Conservation (phyloP, 23 tunicate species). For the Halocynthia roretzi region DNA sequence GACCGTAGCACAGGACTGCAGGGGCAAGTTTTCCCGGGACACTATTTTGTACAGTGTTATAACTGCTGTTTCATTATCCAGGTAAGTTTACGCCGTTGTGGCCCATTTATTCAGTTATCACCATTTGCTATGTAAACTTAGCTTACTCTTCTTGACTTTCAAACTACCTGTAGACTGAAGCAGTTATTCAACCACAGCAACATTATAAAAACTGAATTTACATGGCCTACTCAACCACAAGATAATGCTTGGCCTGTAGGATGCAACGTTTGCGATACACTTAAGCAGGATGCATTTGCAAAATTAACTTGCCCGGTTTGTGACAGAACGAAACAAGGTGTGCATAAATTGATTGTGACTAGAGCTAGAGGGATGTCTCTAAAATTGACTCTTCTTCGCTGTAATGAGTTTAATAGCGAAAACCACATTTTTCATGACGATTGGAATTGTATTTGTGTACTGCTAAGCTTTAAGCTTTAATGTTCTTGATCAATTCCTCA, state of each 20-base stretch:
- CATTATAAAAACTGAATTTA: constrained; percentile 55
- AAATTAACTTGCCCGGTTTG: constrained; percentile 46
- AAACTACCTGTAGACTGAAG: constrained; percentile 25
- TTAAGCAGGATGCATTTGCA: constrained; percentile 51
- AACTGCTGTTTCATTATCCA: constrained; percentile 56
- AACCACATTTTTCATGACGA: neutral
- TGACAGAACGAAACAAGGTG: constrained; percentile 26
- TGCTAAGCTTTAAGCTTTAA: too few relatives aligned
- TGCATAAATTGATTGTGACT: neutral
- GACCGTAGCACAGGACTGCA: constrained; percentile 40
- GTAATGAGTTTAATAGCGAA: neutral
- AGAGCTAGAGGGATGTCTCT: too few relatives aligned
- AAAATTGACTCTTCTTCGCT: neutral
- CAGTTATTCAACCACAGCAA: constrained; percentile 57
- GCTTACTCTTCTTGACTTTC: neutral
- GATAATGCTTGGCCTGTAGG: constrained; percentile 49
- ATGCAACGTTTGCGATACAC: constrained; percentile 46
- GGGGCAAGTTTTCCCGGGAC: constrained; percentile 34
- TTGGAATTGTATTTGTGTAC: neutral
- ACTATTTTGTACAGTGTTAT: constrained; percentile 54
- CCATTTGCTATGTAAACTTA: neutral
- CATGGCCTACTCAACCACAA: constrained; percentile 62
- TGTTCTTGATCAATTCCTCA: too few relatives aligned
- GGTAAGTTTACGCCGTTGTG: constrained; percentile 18
- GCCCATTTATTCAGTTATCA: neutral